phyloP scores from a whole-genome alignment of 2,797 vertebrate genomes.

The Labroides dimidiatus region DNA sequence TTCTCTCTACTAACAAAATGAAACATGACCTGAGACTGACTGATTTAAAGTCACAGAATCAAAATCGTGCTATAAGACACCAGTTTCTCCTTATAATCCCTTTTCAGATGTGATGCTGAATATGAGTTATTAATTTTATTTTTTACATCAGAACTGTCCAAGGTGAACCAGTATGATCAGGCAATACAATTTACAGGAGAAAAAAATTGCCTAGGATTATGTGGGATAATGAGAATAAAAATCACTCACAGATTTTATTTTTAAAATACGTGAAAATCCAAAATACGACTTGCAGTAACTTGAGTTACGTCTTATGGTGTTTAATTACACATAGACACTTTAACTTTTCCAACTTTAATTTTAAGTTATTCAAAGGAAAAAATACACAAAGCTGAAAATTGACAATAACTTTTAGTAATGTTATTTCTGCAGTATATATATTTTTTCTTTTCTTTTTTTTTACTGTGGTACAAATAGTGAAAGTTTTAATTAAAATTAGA shows the following conservation, averaged over 20 bases:
- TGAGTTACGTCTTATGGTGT: not conserved
- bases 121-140: not conserved
- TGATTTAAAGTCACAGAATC: not conserved
- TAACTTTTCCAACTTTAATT: not conserved
- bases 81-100: not conserved
- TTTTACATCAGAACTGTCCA: not conserved
- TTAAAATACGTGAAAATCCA: not conserved
- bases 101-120: not conserved
- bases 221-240: no score
- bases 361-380: no score
- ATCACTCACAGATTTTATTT: not conserved
- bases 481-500: no score
- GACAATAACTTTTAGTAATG: no score
- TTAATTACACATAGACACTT: not conserved
- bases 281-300: not conserved
- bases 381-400: no score
- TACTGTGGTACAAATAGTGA: no score
- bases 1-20: no score
- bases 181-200: not conserved
- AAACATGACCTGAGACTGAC: not conserved
- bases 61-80: not conserved
- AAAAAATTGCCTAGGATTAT: not conserved
- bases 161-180: not conserved
- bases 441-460: no score
- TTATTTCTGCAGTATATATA: no score